These are phyloP conservation scores for Mastigias papua DNA, from an alignment of 30 jellyfish, hydroid and myxozoan genomes.

Conservation along the genomic window DNA sequence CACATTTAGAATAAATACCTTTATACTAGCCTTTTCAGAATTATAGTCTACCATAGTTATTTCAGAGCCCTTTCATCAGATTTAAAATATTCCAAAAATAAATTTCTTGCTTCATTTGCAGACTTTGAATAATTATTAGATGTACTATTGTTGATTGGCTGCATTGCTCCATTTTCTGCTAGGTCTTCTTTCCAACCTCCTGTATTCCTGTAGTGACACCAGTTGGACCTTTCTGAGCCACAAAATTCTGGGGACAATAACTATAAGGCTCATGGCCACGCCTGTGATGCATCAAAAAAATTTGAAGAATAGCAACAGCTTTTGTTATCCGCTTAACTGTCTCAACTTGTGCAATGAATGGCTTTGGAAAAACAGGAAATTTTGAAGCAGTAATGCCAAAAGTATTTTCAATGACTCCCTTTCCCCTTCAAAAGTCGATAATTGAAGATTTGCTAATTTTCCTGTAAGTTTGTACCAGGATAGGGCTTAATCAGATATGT, in stretches of 20 bases:
- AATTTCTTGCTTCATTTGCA: neutral
- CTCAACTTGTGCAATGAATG: neutral
- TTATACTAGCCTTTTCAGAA: neutral
- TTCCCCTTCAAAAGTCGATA: neutral
- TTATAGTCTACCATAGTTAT: neutral
- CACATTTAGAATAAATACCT: neutral
- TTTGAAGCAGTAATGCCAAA: slow-evolving; percentile 4
- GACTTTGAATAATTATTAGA: slow-evolving; percentile 11
- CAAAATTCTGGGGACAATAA: neutral
- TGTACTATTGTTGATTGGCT: neutral
- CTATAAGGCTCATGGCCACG: slow-evolving; percentile 7
- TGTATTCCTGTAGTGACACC: slow-evolving; percentile 13
- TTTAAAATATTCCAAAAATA: neutral
- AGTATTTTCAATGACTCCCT: slow-evolving; percentile 2
- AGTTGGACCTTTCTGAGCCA: slow-evolving; percentile 11
- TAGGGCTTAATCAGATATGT: neutral
- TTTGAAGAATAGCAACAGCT: slow-evolving; percentile 4
- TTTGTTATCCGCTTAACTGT: slow-evolving; percentile 5
- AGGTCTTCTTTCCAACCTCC: slow-evolving; percentile 10
- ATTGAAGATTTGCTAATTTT: neutral
- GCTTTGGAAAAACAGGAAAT: neutral
- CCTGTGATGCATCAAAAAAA: slow-evolving; percentile 7
- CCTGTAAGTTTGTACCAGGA: slow-evolving; percentile 16
- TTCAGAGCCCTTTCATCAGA: neutral
- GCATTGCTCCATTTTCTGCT: slow-evolving; percentile 16